These are phyloP conservation scores for Fregetta grallaria DNA, from an alignment of 2,113 vertebrate genomes.

Conservation along the genomic window DNA sequence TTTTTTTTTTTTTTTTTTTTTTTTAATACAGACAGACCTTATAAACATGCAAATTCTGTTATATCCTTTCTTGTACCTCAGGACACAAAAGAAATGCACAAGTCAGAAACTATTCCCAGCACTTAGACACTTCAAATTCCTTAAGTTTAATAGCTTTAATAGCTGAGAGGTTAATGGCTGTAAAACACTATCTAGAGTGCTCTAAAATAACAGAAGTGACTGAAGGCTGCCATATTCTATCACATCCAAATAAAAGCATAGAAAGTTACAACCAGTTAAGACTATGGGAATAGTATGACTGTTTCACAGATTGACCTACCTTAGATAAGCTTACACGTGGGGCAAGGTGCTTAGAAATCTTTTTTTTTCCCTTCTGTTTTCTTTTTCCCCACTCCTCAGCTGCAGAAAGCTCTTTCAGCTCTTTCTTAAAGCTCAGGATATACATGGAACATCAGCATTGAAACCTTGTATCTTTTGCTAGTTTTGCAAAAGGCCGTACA, in stretches of 20 bases:
- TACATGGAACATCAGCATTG: background rate
- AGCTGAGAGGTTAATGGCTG: background rate
- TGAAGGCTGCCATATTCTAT: background rate
- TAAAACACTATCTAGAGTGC: background rate
- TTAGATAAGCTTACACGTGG: background rate
- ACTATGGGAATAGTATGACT: background rate
- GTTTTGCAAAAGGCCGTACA: background rate
- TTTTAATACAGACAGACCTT: background rate
- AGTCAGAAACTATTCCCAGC: background rate
- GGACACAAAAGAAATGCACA: background rate
- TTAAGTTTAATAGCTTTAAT: background rate
- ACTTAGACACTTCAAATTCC: background rate
- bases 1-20: too few relatives aligned
- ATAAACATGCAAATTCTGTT: background rate
- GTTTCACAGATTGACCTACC: background rate
- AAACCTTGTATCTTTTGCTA: background rate
- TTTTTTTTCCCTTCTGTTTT: background rate
- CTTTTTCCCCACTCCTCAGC: background rate
- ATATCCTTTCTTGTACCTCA: background rate
- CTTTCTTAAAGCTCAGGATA: background rate
- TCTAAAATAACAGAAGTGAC: background rate
- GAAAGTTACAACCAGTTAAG: background rate
- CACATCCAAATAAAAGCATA: background rate
- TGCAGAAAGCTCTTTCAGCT: background rate
- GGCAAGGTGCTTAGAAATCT: background rate